Evolutionary conservation across 2,113 vertebrate species (phyloP).

Genomic region (Heterochromis multidens): DNA sequence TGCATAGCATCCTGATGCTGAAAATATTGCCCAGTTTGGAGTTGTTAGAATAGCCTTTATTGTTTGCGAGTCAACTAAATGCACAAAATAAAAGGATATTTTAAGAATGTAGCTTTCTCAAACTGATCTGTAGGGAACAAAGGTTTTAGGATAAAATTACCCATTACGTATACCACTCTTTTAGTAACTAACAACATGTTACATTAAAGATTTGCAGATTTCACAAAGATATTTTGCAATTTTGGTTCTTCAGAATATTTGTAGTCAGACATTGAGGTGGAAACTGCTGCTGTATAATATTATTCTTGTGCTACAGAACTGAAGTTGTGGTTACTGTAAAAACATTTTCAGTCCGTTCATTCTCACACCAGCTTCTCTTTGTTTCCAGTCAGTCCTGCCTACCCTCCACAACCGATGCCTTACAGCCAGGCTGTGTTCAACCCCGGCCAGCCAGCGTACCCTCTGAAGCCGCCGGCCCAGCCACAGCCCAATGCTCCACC

Average conservation of each 20-base stretch:
- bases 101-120: too few relatives aligned
- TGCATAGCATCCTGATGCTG: too few relatives aligned
- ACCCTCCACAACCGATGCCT: not conserved
- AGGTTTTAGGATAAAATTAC: too few relatives aligned
- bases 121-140: too few relatives aligned
- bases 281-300: not conserved
- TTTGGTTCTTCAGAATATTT: not conserved
- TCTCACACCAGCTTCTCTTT: not conserved
- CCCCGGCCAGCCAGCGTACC: conserved; percentile 55
- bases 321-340: not conserved
- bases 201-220: not conserved
- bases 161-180: not conserved
- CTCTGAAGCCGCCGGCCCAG: conserved; percentile 49
- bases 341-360: not conserved
- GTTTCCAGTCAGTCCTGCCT: conserved; percentile 47
- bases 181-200: not conserved
- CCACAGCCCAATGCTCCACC: conserved; percentile 5
- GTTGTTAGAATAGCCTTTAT: too few relatives aligned
- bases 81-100: too few relatives aligned
- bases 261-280: not conserved
- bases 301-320: not conserved
- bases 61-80: too few relatives aligned
- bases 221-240: not conserved
- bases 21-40: too few relatives aligned
- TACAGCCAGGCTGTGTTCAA: not conserved